phyloP scores from a whole-genome alignment of 2,797 vertebrate species.

The Ctenosaura bakeri region DNA sequence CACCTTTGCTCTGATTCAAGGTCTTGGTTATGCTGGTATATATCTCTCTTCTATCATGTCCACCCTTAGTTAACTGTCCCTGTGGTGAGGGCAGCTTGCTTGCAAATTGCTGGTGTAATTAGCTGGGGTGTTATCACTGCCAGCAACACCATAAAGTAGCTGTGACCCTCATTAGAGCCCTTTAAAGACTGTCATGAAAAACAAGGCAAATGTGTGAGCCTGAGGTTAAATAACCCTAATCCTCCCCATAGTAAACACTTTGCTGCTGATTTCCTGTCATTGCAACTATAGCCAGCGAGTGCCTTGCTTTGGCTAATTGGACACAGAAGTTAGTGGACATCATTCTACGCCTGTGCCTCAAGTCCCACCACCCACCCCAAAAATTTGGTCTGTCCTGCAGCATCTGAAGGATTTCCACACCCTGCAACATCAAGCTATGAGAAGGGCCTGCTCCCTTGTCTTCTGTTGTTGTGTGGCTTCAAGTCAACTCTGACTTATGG shows the following conservation, averaged over 20 bases:
- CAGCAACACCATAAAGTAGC: slow-evolving; percentile 73
- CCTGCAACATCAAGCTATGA: background rate
- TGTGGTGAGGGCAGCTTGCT: slow-evolving; percentile 50
- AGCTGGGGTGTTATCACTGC: slow-evolving; percentile 73
- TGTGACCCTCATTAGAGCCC: slow-evolving; percentile 79
- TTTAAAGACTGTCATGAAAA: slow-evolving; percentile 72
- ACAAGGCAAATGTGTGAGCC: slow-evolving; percentile 36
- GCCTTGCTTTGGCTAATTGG: slow-evolving; percentile 9
- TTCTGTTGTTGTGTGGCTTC: no score
- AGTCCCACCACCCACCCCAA: background rate
- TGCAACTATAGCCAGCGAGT: background rate
- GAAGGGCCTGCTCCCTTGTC: background rate
- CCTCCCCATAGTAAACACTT: slow-evolving; percentile 66
- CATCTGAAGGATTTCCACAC: background rate
- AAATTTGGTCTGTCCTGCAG: no score
- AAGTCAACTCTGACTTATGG: no score
- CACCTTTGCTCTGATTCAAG: background rate
- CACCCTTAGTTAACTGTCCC: background rate
- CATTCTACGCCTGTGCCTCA: background rate
- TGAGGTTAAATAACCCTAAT: slow-evolving; percentile 61
- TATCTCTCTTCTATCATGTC: background rate
- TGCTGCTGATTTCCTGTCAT: background rate
- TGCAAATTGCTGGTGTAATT: slow-evolving; percentile 74
- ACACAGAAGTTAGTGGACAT: background rate
- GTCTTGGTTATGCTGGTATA: background rate